These are phyloP conservation scores for Halocaridina rubra DNA, from an alignment of 2,888 invertebrate genomes.

Conservation along the genomic window DNA sequence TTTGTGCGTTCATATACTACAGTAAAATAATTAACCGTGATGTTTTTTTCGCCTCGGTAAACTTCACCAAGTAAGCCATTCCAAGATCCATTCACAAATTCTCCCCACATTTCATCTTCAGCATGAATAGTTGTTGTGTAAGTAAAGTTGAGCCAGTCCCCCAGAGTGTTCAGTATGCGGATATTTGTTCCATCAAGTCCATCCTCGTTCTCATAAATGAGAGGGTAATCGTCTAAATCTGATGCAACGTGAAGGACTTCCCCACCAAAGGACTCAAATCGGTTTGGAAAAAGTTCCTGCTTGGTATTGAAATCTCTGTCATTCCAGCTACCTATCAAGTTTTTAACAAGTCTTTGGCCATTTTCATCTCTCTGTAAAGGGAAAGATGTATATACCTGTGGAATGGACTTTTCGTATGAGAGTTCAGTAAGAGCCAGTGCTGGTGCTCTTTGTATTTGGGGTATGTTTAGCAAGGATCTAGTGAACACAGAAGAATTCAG, in stretches of 20 bases:
- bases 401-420: neutral
- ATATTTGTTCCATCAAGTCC: constrained; percentile 33
- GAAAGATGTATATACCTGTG: neutral
- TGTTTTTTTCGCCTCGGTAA: constrained; percentile 31
- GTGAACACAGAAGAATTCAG: neutral
- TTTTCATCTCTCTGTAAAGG: neutral
- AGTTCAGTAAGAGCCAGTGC: neutral
- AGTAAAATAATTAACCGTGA: constrained; percentile 46
- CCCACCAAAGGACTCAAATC: constrained; percentile 32
- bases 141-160: constrained; percentile 37
- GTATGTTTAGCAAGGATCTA: neutral
- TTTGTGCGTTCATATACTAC: constrained; percentile 23
- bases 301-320: neutral
- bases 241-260: constrained; percentile 32
- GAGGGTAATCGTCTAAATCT: constrained; percentile 46
- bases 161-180: constrained; percentile 21
- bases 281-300: constrained; percentile 35
- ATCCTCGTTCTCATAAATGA: constrained; percentile 10
- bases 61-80: constrained; percentile 52
- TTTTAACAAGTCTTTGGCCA: neutral
- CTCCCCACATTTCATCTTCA: constrained; percentile 37
- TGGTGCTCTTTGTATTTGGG: neutral
- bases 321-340: constrained; percentile 14
- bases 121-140: constrained; percentile 29
- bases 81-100: constrained; percentile 45